Evolutionary conservation across 1,140 invertebrate species (phyloP).

Genomic region (Magallana gigas): DNA sequence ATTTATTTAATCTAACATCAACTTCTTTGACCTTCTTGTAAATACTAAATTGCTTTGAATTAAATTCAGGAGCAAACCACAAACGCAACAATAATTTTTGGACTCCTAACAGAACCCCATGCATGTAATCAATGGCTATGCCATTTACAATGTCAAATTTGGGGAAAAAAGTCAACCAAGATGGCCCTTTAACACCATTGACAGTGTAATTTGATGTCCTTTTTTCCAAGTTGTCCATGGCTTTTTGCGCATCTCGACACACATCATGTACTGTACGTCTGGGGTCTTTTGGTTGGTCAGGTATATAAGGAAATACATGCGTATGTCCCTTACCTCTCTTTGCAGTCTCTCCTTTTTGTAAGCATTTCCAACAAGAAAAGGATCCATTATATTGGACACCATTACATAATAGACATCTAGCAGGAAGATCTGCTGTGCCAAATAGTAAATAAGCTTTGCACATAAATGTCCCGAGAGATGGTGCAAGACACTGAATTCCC

Average conservation of each 20-base stretch:
- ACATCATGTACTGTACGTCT: constrained; percentile 45
- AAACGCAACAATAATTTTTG: constrained; percentile 35
- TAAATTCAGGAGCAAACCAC: constrained; percentile 42
- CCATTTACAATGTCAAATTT: constrained; percentile 51
- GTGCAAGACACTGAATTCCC: constrained; percentile 1
- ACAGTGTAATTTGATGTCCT: background rate
- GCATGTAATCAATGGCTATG: constrained; percentile 60
- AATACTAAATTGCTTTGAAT: constrained; percentile 25
- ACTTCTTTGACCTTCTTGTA: background rate
- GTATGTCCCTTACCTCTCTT: constrained; percentile 39
- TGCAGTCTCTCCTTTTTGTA: constrained; percentile 42
- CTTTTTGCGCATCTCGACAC: constrained; percentile 17
- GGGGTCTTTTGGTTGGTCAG: constrained; percentile 34
- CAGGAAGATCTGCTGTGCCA: constrained; percentile 59
- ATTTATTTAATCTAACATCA: background rate
- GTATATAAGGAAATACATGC: constrained; percentile 39
- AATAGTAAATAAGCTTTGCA: constrained; percentile 51
- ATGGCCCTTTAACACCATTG: constrained; percentile 48
- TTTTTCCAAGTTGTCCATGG: background rate
- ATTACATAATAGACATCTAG: constrained; percentile 53
- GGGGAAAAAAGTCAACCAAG: constrained; percentile 50
- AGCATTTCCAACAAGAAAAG: constrained; percentile 55
- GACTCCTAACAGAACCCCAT: constrained; percentile 54
- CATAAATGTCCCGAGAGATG: background rate
- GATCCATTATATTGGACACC: constrained; percentile 57